Percentiles rank a stretch among this genome's conserved stretches.
Conservation (phyloP, 2,797 vertebrate genomes). For the Melanotaenia maccullochi region DNA sequence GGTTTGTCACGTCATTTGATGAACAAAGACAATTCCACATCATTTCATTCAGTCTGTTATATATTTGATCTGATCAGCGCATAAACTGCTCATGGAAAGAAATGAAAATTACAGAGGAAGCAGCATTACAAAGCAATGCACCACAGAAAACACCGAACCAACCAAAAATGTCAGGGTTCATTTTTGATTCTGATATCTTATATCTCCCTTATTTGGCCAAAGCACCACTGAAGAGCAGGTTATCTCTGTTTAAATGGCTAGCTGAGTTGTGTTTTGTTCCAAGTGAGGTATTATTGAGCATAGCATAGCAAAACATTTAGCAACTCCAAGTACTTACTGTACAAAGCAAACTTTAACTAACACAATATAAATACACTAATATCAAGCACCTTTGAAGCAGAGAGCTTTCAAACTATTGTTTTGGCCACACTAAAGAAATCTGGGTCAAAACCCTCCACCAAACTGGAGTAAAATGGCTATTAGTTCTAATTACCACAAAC, state of each 20-base stretch:
- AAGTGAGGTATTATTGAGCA: slow-evolving; percentile 89
- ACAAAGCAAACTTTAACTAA: slow-evolving; percentile 76
- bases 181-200: slow-evolving; percentile 54
- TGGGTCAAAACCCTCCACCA: slow-evolving; percentile 63
- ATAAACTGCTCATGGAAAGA: slow-evolving; percentile 58
- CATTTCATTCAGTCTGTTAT: slow-evolving; percentile 53
- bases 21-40: slow-evolving; percentile 58
- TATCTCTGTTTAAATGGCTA: slow-evolving; percentile 82
- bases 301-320: slow-evolving; percentile 72
- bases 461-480: slow-evolving; percentile 67
- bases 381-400: slow-evolving; percentile 76
- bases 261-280: slow-evolving; percentile 79
- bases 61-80: slow-evolving; percentile 58
- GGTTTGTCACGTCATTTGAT: slow-evolving; percentile 46
- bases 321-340: slow-evolving; percentile 74
- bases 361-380: slow-evolving; percentile 74
- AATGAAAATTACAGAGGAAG: slow-evolving; percentile 62
- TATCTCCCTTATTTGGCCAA: slow-evolving; percentile 82
- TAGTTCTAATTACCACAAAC: slow-evolving; percentile 68
- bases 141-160: slow-evolving; percentile 67
- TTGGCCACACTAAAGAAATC: slow-evolving; percentile 64
- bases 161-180: slow-evolving; percentile 56
- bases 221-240: slow-evolving; percentile 80
- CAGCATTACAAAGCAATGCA: slow-evolving; percentile 56
- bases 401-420: slow-evolving; percentile 65